These are phyloP conservation scores for Empis livida DNA, from an alignment of 2,888 invertebrate species.

Conservation along the genomic window DNA sequence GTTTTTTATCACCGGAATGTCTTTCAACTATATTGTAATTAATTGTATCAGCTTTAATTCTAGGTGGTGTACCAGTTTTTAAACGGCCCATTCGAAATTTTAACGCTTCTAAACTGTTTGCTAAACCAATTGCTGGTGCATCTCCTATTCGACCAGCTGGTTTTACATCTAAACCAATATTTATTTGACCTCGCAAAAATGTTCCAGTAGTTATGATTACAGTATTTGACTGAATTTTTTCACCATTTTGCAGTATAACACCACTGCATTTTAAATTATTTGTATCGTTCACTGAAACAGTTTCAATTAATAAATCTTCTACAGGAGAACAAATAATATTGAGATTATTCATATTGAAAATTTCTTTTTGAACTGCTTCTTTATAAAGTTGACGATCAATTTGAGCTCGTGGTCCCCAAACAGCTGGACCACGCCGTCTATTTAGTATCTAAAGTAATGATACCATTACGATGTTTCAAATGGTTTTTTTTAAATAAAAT, in stretches of 20 bases:
- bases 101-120: constrained; percentile 54
- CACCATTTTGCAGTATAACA: constrained; percentile 39
- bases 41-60: constrained; percentile 54
- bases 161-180: constrained; percentile 58
- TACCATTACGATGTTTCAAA: no score
- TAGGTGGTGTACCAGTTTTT: constrained; percentile 80
- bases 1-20: constrained; percentile 51
- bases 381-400: constrained; percentile 75
- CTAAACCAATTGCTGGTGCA: constrained; percentile 60
- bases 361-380: constrained; percentile 54
- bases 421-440: constrained; percentile 70
- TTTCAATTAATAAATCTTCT: constrained; percentile 56
- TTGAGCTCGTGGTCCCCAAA: constrained; percentile 80
- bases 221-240: constrained; percentile 43
- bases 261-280: constrained; percentile 19
- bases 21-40: constrained; percentile 45
- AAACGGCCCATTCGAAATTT: constrained; percentile 65
- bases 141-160: constrained; percentile 77
- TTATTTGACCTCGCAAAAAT: constrained; percentile 73
- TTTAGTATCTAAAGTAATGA: constrained; percentile 50
- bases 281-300: constrained; percentile 5
- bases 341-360: constrained; percentile 52
- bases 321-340: constrained; percentile 58
- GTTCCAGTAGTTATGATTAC: constrained; percentile 82
- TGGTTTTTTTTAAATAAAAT: background rate